Percentiles rank a stretch among this genome's conserved stretches.
These are phyloP conservation scores for Tanytarsus gracilentus DNA, from an alignment of 2,888 invertebrate species.

Conservation along the genomic window DNA sequence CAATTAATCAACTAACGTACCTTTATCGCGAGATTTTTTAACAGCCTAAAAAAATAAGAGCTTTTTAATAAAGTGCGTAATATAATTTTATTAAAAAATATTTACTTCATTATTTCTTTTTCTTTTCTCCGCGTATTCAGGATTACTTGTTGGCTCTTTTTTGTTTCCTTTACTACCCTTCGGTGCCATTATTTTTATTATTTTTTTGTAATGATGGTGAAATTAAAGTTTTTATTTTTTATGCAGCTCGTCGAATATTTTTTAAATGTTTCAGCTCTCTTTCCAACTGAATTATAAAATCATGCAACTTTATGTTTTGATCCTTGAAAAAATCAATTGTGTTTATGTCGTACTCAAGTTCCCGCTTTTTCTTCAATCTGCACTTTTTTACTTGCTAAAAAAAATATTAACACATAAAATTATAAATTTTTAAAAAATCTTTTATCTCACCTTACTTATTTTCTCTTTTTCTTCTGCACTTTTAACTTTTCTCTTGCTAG, in stretches of 20 bases:
- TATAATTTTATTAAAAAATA: background rate
- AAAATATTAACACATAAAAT: no score
- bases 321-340: no score
- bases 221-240: background rate
- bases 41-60: background rate
- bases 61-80: background rate
- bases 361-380: no score
- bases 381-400: no score
- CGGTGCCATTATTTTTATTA: background rate
- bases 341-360: no score
- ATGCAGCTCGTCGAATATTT: background rate
- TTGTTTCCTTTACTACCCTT: background rate
- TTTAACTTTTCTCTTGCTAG: no score
- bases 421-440: no score
- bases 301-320: no score
- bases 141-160: background rate
- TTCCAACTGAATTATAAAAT: no score
- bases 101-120: conserved; percentile 13
- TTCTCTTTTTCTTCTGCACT: no score
- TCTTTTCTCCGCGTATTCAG: background rate
- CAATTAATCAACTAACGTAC: no score
- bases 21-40: conserved; percentile 14
- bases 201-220: background rate
- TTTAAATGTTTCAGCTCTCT: background rate
- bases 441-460: no score